phyloP scores from a whole-genome alignment of 2,888 invertebrate species.

The Perithous albicinctus region DNA sequence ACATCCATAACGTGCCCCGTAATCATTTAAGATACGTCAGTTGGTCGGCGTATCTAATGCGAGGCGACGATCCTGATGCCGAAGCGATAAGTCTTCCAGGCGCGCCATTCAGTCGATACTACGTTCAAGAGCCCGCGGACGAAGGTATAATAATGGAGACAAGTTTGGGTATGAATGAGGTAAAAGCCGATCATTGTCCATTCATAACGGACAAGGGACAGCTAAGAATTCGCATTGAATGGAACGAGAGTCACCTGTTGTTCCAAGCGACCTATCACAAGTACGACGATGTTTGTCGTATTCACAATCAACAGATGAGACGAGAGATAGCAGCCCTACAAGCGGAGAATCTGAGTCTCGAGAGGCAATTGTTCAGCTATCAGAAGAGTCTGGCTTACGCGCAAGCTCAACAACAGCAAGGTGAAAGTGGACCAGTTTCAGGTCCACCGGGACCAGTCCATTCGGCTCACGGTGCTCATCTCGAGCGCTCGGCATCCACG shows the following conservation, averaged over 20 bases:
- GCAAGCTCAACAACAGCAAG: constrained; percentile 86
- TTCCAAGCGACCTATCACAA: constrained; percentile 93
- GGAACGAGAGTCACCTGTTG: constrained; percentile 92
- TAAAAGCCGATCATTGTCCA: constrained; percentile 89
- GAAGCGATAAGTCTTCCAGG: constrained; percentile 90
- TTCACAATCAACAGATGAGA: constrained; percentile 94
- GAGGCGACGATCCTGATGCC: constrained; percentile 87
- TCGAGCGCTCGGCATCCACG: constrained; percentile 86
- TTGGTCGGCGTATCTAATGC: constrained; percentile 90
- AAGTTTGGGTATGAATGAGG: constrained; percentile 90
- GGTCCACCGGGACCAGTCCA: constrained; percentile 76
- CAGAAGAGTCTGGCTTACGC: constrained; percentile 92
- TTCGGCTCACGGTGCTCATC: constrained; percentile 80
- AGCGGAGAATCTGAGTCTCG: constrained; percentile 93
- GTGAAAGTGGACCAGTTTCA: constrained; percentile 17
- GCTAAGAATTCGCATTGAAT: constrained; percentile 91
- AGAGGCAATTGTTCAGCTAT: constrained; percentile 93
- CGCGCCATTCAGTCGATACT: constrained; percentile 92
- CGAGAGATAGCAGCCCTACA: constrained; percentile 92
- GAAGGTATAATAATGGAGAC: constrained; percentile 94
- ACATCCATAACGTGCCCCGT: constrained; percentile 91
- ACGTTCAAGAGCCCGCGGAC: constrained; percentile 91
- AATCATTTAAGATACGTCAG: constrained; percentile 90
- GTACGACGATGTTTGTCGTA: constrained; percentile 92
- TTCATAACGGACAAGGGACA: constrained; percentile 91